Evolutionary conservation across 2,113 vertebrate genomes (phyloP).

Genomic region (Lagopus muta): DNA sequence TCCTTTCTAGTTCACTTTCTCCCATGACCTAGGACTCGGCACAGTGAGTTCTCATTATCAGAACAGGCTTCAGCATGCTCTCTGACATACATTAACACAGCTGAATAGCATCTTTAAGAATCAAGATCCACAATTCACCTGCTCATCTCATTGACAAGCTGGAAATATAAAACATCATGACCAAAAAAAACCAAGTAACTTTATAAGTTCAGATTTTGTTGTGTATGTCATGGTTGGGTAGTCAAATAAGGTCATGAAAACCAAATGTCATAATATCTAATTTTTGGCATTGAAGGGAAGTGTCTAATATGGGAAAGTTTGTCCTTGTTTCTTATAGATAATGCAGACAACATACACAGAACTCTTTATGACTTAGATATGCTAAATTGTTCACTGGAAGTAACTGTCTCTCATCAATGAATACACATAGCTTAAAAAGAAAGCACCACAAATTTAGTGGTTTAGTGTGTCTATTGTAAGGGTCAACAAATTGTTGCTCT

Average conservation of each 20-base stretch:
- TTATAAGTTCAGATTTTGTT: not conserved
- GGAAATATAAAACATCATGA: not conserved
- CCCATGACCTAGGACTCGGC: not conserved
- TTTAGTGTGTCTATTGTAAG: not conserved
- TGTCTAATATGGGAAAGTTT: not conserved
- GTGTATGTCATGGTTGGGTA: not conserved
- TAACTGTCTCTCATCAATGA: not conserved
- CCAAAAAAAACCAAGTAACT: not conserved
- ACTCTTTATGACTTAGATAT: not conserved
- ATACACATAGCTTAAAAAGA: not conserved
- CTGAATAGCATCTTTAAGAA: not conserved
- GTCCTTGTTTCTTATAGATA: not conserved
- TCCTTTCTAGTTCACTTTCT: not conserved
- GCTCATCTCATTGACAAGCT: not conserved
- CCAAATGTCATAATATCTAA: not conserved
- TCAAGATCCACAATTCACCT: not conserved
- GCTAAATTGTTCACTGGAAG: not conserved
- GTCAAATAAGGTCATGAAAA: not conserved
- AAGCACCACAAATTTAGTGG: not conserved
- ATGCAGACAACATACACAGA: not conserved
- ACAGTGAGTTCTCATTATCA: no score
- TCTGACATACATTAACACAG: not conserved
- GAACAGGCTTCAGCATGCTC: not conserved
- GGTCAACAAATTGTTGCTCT: not conserved
- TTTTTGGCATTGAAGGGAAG: not conserved